phyloP scores from a whole-genome alignment of 2,113 vertebrate genomes.

The Ctenomys sociabilis region DNA sequence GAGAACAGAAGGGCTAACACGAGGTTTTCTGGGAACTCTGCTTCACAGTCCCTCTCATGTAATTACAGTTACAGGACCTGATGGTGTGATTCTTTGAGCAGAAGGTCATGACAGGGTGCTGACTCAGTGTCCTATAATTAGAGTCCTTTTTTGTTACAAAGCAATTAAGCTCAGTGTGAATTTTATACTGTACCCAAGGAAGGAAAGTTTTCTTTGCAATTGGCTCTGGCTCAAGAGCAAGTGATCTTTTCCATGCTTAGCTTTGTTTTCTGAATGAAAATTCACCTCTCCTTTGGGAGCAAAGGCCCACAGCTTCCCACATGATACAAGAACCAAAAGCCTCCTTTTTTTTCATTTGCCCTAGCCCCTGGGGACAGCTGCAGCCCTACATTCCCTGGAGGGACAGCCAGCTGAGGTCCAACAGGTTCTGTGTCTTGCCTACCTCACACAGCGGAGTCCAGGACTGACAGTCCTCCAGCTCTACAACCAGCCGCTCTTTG shows the following conservation, averaged over 20 bases:
- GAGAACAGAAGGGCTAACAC: not conserved
- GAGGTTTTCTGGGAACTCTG: not conserved
- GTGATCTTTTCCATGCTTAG: not conserved
- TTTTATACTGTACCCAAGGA: not conserved
- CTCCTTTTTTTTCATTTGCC: not conserved
- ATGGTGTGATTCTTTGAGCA: not conserved
- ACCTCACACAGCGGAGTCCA: not conserved
- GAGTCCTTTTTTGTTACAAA: not conserved
- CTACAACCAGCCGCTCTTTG: not conserved
- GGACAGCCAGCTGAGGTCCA: not conserved
- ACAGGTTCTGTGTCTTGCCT: not conserved
- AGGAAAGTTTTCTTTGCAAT: not conserved
- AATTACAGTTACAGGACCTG: not conserved
- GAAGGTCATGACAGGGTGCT: not conserved
- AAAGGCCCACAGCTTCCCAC: not conserved
- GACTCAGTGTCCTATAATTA: not conserved
- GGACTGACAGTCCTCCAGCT: not conserved
- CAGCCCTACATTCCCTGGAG: not conserved
- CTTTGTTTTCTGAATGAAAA: slow-evolving; percentile 38
- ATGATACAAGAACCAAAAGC: not conserved
- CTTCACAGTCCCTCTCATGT: not conserved
- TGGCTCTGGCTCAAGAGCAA: slow-evolving; percentile 29
- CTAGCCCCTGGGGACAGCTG: not conserved
- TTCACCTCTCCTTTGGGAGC: not conserved
- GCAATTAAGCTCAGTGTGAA: not conserved